Evolutionary conservation across 1,140 invertebrate genomes (phyloP), one percentile per base, ranked within the genome.

Genomic region (Aphelinus certus): DNA sequence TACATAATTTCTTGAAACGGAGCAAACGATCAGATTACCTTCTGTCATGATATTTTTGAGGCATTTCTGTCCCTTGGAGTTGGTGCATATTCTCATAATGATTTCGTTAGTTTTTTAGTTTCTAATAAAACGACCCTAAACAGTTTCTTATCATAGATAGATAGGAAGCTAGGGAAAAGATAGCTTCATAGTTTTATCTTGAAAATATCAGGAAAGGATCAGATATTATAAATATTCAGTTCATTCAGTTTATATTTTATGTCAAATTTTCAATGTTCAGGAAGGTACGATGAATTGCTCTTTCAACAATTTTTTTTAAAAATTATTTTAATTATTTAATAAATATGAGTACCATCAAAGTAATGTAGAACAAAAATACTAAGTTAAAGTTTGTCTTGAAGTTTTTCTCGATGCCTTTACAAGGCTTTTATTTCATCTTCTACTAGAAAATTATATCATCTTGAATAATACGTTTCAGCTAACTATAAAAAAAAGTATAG

Each of bases 251-350:
- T 26, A 56, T n/a, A 43, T 46, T 53, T 1, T 55, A 66, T n/a
- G 42, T 43, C 43, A 3, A 46, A 69, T 46, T 71, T 57, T 26
- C 71, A n/a, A 76, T 47, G 63, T 71, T 26, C 71, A 67, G 63
- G n/a, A 76, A 76, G 64, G 69, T 76, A 72, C 63, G 42, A 76
- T 71, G 42, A 71, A 67, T 72, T 76, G 75, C 75, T 71, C 64
- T 76, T 76, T 76, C 75, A 71, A 70, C 42, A 48, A 6, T 55
- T 71, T 56, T 63, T 55, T 51, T 58, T 65, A 71, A 48, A 63
- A 65, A 71, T 64, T 71, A 47, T 49, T 3, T 57, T 61, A 26
- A 26, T 26, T 26, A 26, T 26, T 26, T 26, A 26, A 26, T 26
- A 26, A 26, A 26, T 26, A 26, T 26, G 26, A 26, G 26, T 26